These are phyloP conservation scores for Numenius arquata DNA, from an alignment of 2,113 vertebrate genomes.

Conservation along the genomic window DNA sequence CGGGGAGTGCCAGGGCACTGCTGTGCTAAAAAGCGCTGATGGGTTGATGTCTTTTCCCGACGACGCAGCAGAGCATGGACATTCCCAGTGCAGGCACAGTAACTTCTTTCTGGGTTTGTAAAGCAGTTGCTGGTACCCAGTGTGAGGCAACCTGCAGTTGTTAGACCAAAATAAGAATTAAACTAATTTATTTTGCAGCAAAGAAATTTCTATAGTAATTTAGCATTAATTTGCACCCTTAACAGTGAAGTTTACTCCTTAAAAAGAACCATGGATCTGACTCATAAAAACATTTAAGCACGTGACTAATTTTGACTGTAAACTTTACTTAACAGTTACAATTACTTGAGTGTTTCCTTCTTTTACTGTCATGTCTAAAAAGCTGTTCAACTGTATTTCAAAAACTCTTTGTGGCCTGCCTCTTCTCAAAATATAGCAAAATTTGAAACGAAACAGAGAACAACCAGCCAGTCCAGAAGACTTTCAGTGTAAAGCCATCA, in stretches of 20 bases:
- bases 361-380: neutral
- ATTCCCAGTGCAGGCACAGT: neutral
- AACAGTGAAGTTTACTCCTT: neutral
- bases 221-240: neutral
- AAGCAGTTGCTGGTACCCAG: neutral
- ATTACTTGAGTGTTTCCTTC: neutral
- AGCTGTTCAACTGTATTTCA: neutral
- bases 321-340: neutral
- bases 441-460: neutral
- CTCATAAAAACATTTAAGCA: neutral
- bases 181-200: neutral
- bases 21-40: neutral
- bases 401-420: neutral
- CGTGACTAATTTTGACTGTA: neutral
- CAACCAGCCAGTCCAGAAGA: neutral
- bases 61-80: neutral
- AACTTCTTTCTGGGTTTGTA: neutral
- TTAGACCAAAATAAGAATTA: neutral
- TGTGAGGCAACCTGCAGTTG: neutral
- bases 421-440: neutral
- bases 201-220: neutral
- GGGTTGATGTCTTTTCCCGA: accelerated
- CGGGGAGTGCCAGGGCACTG: neutral
- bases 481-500: neutral
- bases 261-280: neutral